Evolutionary conservation across 2,113 vertebrate species (phyloP).

Genomic region (Nannobrachium achirus): DNA sequence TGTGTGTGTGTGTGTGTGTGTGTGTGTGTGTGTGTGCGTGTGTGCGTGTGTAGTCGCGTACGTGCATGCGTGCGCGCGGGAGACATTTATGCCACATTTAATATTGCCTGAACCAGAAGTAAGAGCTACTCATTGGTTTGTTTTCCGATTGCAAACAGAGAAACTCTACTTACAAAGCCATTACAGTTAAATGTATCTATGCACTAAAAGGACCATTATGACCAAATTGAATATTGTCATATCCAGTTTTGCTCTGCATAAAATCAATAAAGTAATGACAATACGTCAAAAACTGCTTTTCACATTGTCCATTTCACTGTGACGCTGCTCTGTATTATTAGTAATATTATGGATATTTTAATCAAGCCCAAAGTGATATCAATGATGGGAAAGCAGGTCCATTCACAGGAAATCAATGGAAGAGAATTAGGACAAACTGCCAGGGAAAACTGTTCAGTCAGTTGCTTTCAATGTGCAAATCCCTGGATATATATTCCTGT

Average conservation of each 20-base stretch:
- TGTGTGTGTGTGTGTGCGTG: background rate
- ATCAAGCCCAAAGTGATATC: constrained; percentile 5
- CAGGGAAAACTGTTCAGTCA: constrained; percentile 17
- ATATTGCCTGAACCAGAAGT: constrained; percentile 1
- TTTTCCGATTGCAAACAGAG: background rate
- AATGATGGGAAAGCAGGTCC: background rate
- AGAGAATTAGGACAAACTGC: constrained; percentile 16
- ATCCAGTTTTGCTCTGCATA: background rate
- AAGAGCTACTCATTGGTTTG: background rate
- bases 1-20: background rate
- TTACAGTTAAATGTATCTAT: background rate
- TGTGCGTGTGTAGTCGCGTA: background rate
- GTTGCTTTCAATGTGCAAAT: background rate
- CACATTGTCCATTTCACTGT: background rate
- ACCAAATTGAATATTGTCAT: too few species aligned
- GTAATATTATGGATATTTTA: background rate
- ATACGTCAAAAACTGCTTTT: background rate
- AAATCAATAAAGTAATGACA: background rate
- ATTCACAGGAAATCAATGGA: background rate
- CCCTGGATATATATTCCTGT: background rate
- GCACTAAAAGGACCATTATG: background rate
- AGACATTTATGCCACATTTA: too few species aligned
- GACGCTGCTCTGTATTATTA: background rate
- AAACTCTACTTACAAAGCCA: too few species aligned
- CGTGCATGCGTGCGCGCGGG: background rate